phyloP scores from a whole-genome alignment of 2,797 vertebrate species.

The Sebastolobus altivelis region DNA sequence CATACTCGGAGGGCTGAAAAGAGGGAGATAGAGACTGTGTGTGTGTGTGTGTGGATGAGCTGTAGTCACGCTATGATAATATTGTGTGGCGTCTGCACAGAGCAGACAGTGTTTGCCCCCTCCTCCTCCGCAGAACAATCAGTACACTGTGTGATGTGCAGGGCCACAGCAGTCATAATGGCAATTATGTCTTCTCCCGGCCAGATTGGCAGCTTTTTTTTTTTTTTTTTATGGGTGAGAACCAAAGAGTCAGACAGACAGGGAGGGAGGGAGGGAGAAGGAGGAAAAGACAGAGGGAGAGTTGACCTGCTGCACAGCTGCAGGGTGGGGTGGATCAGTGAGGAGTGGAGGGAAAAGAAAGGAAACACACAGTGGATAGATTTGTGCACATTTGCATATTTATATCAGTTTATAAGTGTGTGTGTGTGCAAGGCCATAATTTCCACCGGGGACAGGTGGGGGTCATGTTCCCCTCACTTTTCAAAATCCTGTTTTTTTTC shows the following conservation, averaged over 20 bases:
- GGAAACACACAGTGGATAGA: conserved; percentile 31
- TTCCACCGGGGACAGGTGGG: background rate
- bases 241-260: conserved; percentile 30
- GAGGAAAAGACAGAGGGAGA: conserved; percentile 24
- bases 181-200: conserved; percentile 73
- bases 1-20: conserved; percentile 41
- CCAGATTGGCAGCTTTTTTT: conserved; percentile 60
- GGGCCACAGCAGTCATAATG: conserved; percentile 73
- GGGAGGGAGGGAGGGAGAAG: conserved; percentile 16
- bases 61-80: conserved; percentile 79
- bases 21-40: conserved; percentile 39
- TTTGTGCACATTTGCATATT: conserved; percentile 48
- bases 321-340: conserved; percentile 65
- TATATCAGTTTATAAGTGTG: conserved; percentile 2
- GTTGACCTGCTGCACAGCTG: conserved; percentile 76
- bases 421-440: background rate
- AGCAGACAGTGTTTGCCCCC: conserved; percentile 69
- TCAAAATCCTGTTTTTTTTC: background rate
- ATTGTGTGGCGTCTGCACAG: conserved; percentile 75
- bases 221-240: conserved; percentile 54
- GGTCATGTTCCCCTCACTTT: background rate
- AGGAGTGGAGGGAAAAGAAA: conserved; percentile 44
- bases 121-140: conserved; percentile 72
- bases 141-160: conserved; percentile 74
- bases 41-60: conserved; percentile 48